Percentiles rank a stretch among this genome's conserved stretches.
Evolutionary conservation across 2,888 invertebrate species (phyloP).

Genomic region (Piscicola geometra): DNA sequence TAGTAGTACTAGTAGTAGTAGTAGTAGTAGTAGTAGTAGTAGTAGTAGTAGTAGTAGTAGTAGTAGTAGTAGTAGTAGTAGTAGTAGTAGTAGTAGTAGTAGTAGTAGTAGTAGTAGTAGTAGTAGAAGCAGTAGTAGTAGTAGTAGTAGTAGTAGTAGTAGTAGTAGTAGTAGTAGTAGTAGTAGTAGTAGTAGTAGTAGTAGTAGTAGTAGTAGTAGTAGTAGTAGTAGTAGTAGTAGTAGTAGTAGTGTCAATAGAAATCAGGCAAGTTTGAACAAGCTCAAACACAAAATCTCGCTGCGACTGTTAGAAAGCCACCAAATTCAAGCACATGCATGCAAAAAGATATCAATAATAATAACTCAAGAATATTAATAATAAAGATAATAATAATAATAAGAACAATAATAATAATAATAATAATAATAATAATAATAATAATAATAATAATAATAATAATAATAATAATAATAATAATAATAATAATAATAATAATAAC

Average conservation of each 20-base stretch:
- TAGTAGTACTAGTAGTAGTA: not conserved
- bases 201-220: conserved; percentile 22
- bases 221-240: conserved; percentile 19
- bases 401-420: no score
- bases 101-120: conserved; percentile 22
- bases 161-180: conserved; percentile 24
- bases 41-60: conserved; percentile 24
- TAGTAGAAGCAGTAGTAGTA: conserved; percentile 18
- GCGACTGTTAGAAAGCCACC: not conserved
- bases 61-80: conserved; percentile 10
- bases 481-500: no score
- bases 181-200: conserved; percentile 22
- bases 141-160: conserved; percentile 24
- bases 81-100: conserved; percentile 23
- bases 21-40: conserved; percentile 30
- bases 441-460: no score
- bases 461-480: no score
- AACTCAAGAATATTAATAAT: no score
- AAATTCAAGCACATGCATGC: not conserved
- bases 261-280: not conserved
- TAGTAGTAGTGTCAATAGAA: conserved; percentile 16
- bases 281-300: not conserved
- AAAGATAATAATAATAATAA: no score
- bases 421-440: no score
- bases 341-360: no score